Conservation (phyloP, 2,888 invertebrate species). For the Alitta virens region DNA sequence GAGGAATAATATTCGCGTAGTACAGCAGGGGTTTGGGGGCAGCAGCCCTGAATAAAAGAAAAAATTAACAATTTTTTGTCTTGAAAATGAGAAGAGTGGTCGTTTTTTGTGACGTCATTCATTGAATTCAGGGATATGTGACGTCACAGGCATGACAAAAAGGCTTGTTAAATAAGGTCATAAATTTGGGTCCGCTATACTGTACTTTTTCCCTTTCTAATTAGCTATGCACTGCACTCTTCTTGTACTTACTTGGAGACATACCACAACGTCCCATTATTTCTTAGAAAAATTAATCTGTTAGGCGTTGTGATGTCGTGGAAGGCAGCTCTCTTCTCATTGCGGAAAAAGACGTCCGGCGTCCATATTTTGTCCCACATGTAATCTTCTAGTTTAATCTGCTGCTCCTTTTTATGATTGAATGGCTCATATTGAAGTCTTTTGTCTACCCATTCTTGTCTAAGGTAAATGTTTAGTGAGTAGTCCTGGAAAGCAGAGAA, state of each 20-base stretch:
- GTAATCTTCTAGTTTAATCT: constrained; percentile 16
- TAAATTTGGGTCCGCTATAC: no score
- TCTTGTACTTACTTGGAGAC: constrained; percentile 34
- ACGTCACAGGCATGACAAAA: no score
- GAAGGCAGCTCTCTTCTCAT: constrained; percentile 33
- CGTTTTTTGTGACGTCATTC: no score
- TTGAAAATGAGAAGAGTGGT: no score
- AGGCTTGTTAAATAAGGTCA: no score
- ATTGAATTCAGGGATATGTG: no score
- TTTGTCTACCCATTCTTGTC: constrained; percentile 90
- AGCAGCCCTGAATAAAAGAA: no score
- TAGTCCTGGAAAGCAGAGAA: constrained; percentile 83
- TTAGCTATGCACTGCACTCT: no score
- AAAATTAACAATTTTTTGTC: no score
- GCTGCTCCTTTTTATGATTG: constrained; percentile 7
- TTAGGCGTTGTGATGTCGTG: constrained; percentile 34
- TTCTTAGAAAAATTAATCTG: constrained; percentile 27
- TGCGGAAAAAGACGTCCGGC: constrained; percentile 34
- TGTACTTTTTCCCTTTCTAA: no score
- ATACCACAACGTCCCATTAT: constrained; percentile 32
- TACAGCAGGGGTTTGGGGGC: no score
- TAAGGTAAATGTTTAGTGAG: constrained; percentile 88
- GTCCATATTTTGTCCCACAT: constrained; percentile 32
- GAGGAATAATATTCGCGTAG: no score
- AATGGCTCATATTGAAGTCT: constrained; percentile 60